These are phyloP conservation scores for Sylvilagus floridanus DNA, from an alignment of 2,797 vertebrate species.

Conservation along the genomic window DNA sequence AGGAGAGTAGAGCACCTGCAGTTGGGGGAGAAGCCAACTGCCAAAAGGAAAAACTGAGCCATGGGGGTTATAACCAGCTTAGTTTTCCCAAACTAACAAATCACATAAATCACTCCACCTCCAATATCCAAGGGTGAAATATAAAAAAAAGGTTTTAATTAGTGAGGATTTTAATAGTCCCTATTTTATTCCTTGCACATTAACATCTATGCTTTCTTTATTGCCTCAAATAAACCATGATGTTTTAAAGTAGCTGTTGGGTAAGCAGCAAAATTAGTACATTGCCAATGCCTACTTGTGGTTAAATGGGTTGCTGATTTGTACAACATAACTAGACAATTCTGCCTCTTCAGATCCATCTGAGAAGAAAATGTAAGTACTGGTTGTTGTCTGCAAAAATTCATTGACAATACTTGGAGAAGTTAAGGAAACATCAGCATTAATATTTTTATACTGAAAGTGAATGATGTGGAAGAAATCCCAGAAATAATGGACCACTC, in stretches of 20 bases:
- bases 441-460: neutral
- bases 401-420: neutral
- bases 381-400: neutral
- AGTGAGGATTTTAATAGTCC: neutral
- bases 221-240: neutral
- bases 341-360: neutral
- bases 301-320: neutral
- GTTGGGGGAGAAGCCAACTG: neutral
- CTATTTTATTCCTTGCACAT: neutral
- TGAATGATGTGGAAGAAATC: neutral
- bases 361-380: neutral
- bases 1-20: neutral
- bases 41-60: neutral
- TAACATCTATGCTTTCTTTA: neutral
- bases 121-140: neutral
- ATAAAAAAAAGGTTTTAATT: neutral
- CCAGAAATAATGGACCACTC: neutral
- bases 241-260: neutral
- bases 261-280: neutral
- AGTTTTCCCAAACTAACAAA: neutral
- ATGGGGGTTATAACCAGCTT: neutral
- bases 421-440: neutral
- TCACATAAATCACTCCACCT: neutral
- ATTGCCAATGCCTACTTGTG: no score
- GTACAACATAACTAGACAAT: neutral